A percentile compares a stretch with the other conserved stretches of the same genome.
Evolutionary conservation across 1,140 invertebrate genomes (phyloP).

Genomic region (Chlorops oryzae): DNA sequence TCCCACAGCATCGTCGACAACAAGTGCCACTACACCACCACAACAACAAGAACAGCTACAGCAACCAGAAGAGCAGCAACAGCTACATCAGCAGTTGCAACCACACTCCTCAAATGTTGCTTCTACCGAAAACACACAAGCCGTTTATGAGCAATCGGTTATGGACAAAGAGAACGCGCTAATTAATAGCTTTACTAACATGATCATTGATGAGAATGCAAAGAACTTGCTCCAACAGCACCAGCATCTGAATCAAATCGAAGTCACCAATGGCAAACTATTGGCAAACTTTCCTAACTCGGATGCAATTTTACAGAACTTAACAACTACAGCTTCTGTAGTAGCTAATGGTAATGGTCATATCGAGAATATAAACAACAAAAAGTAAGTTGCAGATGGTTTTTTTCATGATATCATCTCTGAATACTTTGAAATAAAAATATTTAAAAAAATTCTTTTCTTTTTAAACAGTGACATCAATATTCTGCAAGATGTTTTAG

Average conservation of each 20-base stretch:
- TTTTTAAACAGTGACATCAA: conserved; percentile 36
- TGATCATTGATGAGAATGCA: conserved; percentile 45
- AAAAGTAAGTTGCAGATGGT: conserved; percentile 34
- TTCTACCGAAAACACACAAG: conserved; percentile 31
- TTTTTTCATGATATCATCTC: not conserved
- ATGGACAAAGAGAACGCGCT: conserved; percentile 45
- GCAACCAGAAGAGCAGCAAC: conserved; percentile 22
- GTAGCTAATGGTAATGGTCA: conserved; percentile 45
- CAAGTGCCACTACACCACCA: conserved; percentile 51
- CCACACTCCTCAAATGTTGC: too few species aligned
- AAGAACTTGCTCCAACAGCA: conserved; percentile 37
- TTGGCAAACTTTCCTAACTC: conserved; percentile 14
- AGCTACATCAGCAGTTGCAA: too few species aligned
- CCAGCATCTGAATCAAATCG: conserved; percentile 19
- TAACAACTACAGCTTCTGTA: conserved; percentile 18
- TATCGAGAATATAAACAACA: conserved; percentile 46
- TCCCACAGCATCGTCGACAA: conserved; percentile 37
- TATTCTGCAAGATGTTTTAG: conserved; percentile 36
- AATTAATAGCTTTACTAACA: conserved; percentile 44
- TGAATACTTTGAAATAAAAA: not conserved
- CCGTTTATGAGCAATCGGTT: conserved; percentile 44
- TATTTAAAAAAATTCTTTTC: not conserved
- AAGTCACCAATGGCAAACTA: conserved; percentile 43
- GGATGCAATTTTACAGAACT: conserved; percentile 25
- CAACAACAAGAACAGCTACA: conserved; percentile 12